These are phyloP conservation scores for Arctopsyche grandis DNA, from an alignment of 1,140 invertebrate genomes.

Conservation along the genomic window DNA sequence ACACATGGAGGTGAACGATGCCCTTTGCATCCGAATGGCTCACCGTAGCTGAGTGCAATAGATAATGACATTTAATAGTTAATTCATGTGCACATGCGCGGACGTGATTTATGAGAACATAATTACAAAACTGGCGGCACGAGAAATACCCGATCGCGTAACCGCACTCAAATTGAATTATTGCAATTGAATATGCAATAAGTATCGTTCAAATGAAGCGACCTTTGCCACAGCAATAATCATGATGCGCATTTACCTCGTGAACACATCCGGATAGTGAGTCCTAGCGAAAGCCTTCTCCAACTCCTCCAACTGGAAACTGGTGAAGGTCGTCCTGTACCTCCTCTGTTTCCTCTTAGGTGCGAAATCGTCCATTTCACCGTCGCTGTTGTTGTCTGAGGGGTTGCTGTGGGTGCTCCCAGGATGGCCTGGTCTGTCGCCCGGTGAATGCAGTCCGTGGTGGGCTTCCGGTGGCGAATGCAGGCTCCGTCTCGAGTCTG, in stretches of 20 bases:
- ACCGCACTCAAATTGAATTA: constrained; percentile 44
- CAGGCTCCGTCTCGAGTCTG: constrained; percentile 29
- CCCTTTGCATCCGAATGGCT: constrained; percentile 23
- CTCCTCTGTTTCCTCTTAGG: constrained; percentile 91
- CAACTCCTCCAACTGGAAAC: constrained; percentile 94
- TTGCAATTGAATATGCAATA: constrained; percentile 19
- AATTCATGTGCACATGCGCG: constrained; percentile 34
- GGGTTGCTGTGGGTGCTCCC: constrained; percentile 68
- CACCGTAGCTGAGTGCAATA: constrained; percentile 18
- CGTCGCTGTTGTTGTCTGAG: constrained; percentile 77
- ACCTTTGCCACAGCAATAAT: not conserved
- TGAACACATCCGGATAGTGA: constrained; percentile 98
- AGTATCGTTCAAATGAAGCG: not conserved
- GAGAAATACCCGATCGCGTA: constrained; percentile 39
- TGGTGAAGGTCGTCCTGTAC: constrained; percentile 94
- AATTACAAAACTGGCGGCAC: constrained; percentile 36
- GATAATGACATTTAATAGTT: constrained; percentile 42
- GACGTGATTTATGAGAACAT: constrained; percentile 45
- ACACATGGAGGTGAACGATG: constrained; percentile 32
- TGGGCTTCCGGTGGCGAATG: constrained; percentile 60
- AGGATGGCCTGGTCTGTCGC: constrained; percentile 57
- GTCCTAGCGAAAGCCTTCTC: constrained; percentile 97
- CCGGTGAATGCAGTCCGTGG: constrained; percentile 58
- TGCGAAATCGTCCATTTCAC: constrained; percentile 81
- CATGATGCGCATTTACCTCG: constrained; percentile 73